Conservation (phyloP, 2,113 vertebrate species). For the Nansenia antarctica region DNA sequence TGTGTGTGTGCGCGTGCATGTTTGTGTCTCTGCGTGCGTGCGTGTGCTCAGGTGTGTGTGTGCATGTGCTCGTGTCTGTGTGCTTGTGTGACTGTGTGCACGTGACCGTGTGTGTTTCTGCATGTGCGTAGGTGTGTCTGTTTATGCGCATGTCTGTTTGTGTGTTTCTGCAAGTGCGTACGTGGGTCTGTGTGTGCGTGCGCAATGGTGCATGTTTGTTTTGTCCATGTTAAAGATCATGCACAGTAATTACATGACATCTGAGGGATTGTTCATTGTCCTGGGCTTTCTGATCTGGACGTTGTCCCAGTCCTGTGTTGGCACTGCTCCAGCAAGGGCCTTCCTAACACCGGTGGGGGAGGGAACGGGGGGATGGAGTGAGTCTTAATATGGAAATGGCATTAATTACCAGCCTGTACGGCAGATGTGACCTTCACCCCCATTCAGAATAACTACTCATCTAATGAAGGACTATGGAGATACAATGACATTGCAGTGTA, state of each 20-base stretch:
- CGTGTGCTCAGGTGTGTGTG: too few species aligned
- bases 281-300: slow-evolving; percentile 62
- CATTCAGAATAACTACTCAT: slow-evolving; percentile 43
- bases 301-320: slow-evolving; percentile 56
- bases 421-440: slow-evolving; percentile 67
- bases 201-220: slow-evolving; percentile 28
- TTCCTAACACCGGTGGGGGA: slow-evolving; percentile 40
- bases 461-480: slow-evolving; percentile 17
- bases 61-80: too few species aligned
- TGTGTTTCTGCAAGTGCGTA: slow-evolving; percentile 23
- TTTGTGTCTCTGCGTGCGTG: too few species aligned
- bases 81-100: too few species aligned
- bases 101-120: too few species aligned
- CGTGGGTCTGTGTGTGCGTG: slow-evolving; percentile 12
- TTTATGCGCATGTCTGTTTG: too few species aligned
- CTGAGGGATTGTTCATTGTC: slow-evolving; percentile 63
- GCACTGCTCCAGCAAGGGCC: slow-evolving; percentile 51
- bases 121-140: too few species aligned
- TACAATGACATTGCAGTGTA: slow-evolving; percentile 16
- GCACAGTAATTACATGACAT: slow-evolving; percentile 61
- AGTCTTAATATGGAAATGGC: slow-evolving; percentile 63
- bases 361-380: slow-evolving; percentile 6
- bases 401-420: slow-evolving; percentile 62
- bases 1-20: too few species aligned
- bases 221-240: slow-evolving; percentile 35